phyloP scores from a whole-genome alignment of 1,140 invertebrate genomes.

The Camponotus floridanus region DNA sequence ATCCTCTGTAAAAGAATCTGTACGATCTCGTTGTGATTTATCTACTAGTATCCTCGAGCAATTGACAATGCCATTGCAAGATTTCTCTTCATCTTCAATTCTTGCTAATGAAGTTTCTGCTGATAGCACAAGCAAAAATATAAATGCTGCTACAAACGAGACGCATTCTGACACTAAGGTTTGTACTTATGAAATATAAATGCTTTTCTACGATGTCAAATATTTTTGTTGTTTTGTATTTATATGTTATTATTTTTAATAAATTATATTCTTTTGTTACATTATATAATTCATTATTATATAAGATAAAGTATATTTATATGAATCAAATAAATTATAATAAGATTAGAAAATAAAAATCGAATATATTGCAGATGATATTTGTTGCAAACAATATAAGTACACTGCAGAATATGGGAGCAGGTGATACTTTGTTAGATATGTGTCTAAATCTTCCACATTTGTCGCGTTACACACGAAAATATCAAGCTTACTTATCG shows the following conservation, averaged over 20 bases:
- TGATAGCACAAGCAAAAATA: conserved; percentile 76
- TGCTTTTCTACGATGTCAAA: conserved; percentile 23
- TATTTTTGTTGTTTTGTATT: conserved; percentile 7
- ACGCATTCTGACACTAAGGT: conserved; percentile 81
- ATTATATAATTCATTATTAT: background rate
- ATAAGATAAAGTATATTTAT: conserved; percentile 32
- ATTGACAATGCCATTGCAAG: conserved; percentile 88
- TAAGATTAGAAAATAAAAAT: background rate
- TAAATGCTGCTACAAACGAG: conserved; percentile 74
- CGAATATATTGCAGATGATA: conserved; percentile 80
- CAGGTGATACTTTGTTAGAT: conserved; percentile 92
- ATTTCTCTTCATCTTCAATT: conserved; percentile 80
- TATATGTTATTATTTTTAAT: background rate
- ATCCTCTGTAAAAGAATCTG: conserved; percentile 86
- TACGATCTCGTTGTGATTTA: conserved; percentile 88
- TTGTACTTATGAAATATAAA: conserved; percentile 35
- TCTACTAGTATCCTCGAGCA: conserved; percentile 89
- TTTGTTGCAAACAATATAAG: conserved; percentile 86
- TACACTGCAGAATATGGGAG: conserved; percentile 90
- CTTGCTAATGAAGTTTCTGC: conserved; percentile 72
- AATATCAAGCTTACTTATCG: conserved; percentile 90
- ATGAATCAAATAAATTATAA: conserved; percentile 19
- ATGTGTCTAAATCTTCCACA: conserved; percentile 92
- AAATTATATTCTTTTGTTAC: conserved; percentile 17
- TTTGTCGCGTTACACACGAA: conserved; percentile 91